These are phyloP conservation scores for Quadroppia sp. DNA, from an alignment of 2,888 invertebrate genomes.

Conservation along the genomic window DNA sequence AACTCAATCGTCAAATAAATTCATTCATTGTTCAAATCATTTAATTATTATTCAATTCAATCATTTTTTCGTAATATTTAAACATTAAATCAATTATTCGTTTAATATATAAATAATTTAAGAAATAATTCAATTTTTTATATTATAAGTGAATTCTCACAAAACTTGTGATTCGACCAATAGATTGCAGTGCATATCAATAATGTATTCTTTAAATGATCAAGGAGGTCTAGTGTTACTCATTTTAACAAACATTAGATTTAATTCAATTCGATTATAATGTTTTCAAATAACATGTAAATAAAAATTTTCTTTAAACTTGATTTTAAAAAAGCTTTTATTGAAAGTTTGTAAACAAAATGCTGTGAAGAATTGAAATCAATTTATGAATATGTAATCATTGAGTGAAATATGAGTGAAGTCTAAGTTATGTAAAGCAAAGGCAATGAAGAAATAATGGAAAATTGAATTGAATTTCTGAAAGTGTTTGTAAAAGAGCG, in stretches of 20 bases:
- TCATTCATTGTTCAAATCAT: neutral
- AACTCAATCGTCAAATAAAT: neutral
- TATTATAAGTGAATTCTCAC: neutral
- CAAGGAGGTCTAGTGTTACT: no score
- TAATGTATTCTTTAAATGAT: no score
- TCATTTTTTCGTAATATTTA: neutral
- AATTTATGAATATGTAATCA: constrained; percentile 14
- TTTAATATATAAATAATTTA: no score
- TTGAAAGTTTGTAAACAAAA: no score
- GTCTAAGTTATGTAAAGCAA: constrained; percentile 17
- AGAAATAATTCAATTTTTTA: no score
- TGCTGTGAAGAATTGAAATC: neutral
- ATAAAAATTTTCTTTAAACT: no score
- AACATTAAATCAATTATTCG: neutral
- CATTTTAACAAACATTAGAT: no score
- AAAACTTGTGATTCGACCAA: neutral
- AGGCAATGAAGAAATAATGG: neutral
- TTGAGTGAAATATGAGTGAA: neutral
- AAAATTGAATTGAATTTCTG: constrained; percentile 10
- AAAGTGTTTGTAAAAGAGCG: constrained; percentile 11
- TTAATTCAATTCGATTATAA: no score
- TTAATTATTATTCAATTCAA: neutral
- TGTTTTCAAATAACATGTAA: no score
- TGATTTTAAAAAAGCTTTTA: no score
- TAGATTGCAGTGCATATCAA: neutral